Evolutionary conservation across 2,888 invertebrate genomes (phyloP), one percentile per base, ranked within the genome.

Genomic region (Ormyrus pomaceus): DNA sequence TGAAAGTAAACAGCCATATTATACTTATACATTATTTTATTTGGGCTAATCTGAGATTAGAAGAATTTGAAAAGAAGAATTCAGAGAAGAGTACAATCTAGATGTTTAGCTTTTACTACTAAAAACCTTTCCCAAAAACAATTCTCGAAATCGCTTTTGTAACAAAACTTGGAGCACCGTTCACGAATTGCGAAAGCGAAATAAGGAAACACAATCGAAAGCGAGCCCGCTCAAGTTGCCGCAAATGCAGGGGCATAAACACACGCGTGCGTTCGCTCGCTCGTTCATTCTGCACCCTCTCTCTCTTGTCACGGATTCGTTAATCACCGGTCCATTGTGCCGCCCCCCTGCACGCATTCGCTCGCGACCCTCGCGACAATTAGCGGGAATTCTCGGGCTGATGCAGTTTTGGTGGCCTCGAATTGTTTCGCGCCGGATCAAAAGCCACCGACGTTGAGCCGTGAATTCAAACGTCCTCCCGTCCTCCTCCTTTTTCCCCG

Each of bases 271-370:
- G 46, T 5, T n/a, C 11, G n/a, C 58, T 3, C 13, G n/a, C 58
- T 6, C 58, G 13, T n/a, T 7, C 48, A 13, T 50, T 65, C 19
- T 45, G n/a, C n/a, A 19, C 13, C 10, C 61, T 7, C 13, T 19
- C 13, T 19, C 64, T 46, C 11, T 45, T 11, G 9, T 19, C 53
- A n/a, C 10, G 48, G 48, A 64, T 64, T 73, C 73, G 53, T 19
- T 73, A 64, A 73, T 73, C 64, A 73, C 64, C 55, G 56, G 55
- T 64, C 55, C 64, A 64, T 64, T 73, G 48, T 73, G 10, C 58
- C 6, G 6, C n/a, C 66, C 0, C 0, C 51, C 6, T 48, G 51
- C 9, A 9, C 19, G 7, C 6, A 6, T 11, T 6, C n/a, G 19
- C 65, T 11, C 46, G 6, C 19, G 56, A 11, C 46, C 34, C 50